Conservation (phyloP, 1,140 invertebrate species). For the Andrena cerasifolii region DNA sequence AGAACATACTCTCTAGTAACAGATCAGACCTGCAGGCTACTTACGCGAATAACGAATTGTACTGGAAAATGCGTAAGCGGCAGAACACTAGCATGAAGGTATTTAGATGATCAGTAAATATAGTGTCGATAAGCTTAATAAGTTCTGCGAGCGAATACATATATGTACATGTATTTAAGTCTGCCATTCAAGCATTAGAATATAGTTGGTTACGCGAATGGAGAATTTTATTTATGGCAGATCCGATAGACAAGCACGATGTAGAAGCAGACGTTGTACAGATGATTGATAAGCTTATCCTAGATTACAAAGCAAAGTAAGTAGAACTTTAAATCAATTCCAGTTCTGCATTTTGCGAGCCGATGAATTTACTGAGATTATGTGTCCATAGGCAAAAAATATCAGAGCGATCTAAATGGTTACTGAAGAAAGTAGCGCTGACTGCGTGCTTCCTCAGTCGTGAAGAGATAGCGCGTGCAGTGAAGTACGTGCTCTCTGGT, state of each 20-base stretch:
- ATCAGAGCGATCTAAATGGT: constrained; percentile 79
- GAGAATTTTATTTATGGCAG: constrained; percentile 84
- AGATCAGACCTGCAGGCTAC: constrained; percentile 70
- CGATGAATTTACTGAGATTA: constrained; percentile 41
- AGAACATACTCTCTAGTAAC: constrained; percentile 70
- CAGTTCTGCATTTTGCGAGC: constrained; percentile 12
- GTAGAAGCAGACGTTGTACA: constrained; percentile 70
- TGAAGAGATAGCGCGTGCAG: constrained; percentile 80
- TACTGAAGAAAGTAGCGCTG: constrained; percentile 81
- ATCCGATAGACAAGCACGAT: constrained; percentile 77
- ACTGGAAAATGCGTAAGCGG: constrained; percentile 83
- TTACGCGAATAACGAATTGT: constrained; percentile 79
- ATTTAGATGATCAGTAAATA: constrained; percentile 35
- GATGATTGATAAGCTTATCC: constrained; percentile 81
- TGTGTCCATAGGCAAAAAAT: constrained; percentile 72
- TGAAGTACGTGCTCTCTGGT: constrained; percentile 77
- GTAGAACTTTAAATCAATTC: constrained; percentile 49
- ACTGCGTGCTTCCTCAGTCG: constrained; percentile 72
- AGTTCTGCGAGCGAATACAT: background rate
- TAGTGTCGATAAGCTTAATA: background rate
- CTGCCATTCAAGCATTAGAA: constrained; percentile 84
- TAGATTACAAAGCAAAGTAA: constrained; percentile 79
- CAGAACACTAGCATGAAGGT: constrained; percentile 85
- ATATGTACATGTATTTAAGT: constrained; percentile 76
- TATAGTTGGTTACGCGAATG: constrained; percentile 85